Conservation (phyloP, 2,113 vertebrate species). For the Thomomys bottae region DNA sequence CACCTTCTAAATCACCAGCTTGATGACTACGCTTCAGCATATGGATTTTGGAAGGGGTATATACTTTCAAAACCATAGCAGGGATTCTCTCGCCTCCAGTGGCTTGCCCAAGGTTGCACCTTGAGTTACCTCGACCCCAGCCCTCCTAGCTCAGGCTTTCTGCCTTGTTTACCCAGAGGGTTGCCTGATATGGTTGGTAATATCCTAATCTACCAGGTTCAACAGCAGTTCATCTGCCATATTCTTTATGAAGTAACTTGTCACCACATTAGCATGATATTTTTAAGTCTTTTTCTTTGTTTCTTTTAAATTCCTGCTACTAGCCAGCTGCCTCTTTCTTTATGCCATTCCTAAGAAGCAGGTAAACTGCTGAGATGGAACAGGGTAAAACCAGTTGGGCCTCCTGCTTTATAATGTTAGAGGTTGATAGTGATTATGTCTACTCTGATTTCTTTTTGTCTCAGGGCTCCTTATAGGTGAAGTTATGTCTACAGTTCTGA, state of each 20-base stretch:
- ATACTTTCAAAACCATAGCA: neutral
- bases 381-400: neutral
- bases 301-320: conserved; percentile 17
- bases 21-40: neutral
- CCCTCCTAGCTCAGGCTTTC: neutral
- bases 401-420: neutral
- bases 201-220: neutral
- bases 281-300: neutral
- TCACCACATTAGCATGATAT: neutral
- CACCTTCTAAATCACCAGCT: neutral
- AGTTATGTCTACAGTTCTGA: conserved; percentile 83
- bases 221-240: no score
- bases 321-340: neutral
- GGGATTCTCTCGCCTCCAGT: no score
- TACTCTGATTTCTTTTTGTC: conserved; percentile 12
- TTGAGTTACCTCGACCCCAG: neutral
- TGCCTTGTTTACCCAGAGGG: neutral
- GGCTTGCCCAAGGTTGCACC: neutral
- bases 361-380: conserved; percentile 14
- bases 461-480: conserved; percentile 92
- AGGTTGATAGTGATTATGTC: neutral
- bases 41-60: neutral
- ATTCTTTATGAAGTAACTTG: neutral
- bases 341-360: conserved; percentile 7
- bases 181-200: neutral